Evolutionary conservation across 2,888 invertebrate genomes (phyloP), one percentile per base, ranked within the genome.

Genomic region (Cheilosia vernalis): DNA sequence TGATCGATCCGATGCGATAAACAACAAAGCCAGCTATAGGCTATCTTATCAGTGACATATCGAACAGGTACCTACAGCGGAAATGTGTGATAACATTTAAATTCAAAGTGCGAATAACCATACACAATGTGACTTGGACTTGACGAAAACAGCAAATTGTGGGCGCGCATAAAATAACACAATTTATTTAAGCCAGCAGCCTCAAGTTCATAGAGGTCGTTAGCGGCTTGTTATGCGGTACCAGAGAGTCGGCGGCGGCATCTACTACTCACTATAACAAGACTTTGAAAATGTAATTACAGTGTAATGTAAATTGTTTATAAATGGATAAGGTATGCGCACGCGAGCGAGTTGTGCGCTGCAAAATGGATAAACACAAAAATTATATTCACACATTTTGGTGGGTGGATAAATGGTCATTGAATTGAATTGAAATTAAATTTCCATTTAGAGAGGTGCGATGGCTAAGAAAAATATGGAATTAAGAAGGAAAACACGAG

Each of bases 321-420:
- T 30, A 42, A 70, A 76, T 76, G 49, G 44, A 69, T 76, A 70
- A 76, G 61, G 74, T 73, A 51, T 72, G 72, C 37, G 51, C 19
- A 10, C 19, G 19, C 10, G 24, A 21, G 51, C 27, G 24, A 21
- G 42, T 37, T 37, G 37, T 37, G 37, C 30, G 61, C 72, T 73
- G 66, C 33, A 66, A 72, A 53, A 42, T n/a, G 9, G n/a, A 47
- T 19, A 47, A 9, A 17, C 19, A 47, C 19, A 51, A 42, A 49
- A 33, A 33, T 10, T 24, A 37, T 58, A 73, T 63, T 67, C 49
- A 58, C 70, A 63, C 63, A 21, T 61, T 79, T 69, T 42, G 74
- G 79, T 84, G 79, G 84, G 84, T 69, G 84, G 79, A 79, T 84
- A 79, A 84, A 84, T 84, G 79, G 84, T 66, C 84, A 79, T 74